Conservation (phyloP, 1,140 invertebrate genomes). For the Asobara japonica region DNA sequence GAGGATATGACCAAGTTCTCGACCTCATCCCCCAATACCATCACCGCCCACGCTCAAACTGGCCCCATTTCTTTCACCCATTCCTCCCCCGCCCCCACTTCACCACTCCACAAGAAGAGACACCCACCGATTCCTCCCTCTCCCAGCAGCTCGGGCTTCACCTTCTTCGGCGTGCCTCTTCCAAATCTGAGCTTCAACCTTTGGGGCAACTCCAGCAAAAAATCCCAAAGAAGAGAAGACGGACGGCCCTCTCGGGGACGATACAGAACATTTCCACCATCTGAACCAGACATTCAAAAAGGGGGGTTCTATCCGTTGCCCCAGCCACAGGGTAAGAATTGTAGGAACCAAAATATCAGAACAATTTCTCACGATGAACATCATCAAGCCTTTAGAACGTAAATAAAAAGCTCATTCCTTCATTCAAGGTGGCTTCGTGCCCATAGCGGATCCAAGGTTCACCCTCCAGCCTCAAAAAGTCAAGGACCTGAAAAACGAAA, state of each 20-base stretch:
- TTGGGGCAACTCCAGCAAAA: constrained; percentile 67
- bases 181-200: constrained; percentile 78
- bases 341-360: too few relatives aligned
- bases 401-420: too few relatives aligned
- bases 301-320: constrained; percentile 80
- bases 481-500: constrained; percentile 16
- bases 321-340: too few relatives aligned
- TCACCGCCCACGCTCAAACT: constrained; percentile 34
- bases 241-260: constrained; percentile 51
- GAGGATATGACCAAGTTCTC: not conserved
- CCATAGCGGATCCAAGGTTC: constrained; percentile 70
- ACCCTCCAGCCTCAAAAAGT: constrained; percentile 19
- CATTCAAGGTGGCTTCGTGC: constrained; percentile 76
- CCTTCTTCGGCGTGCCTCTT: constrained; percentile 85
- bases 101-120: constrained; percentile 44
- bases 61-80: constrained; percentile 16
- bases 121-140: constrained; percentile 47
- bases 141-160: constrained; percentile 72
- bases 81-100: not conserved
- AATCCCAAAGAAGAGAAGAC: constrained; percentile 64
- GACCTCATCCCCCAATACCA: constrained; percentile 38
- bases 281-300: constrained; percentile 73
- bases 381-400: too few relatives aligned
- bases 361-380: too few relatives aligned
- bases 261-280: constrained; percentile 61